Conservation (phyloP, 37 sponge, comb jelly and placozoan genomes). For the Bolinopsis microptera region DNA sequence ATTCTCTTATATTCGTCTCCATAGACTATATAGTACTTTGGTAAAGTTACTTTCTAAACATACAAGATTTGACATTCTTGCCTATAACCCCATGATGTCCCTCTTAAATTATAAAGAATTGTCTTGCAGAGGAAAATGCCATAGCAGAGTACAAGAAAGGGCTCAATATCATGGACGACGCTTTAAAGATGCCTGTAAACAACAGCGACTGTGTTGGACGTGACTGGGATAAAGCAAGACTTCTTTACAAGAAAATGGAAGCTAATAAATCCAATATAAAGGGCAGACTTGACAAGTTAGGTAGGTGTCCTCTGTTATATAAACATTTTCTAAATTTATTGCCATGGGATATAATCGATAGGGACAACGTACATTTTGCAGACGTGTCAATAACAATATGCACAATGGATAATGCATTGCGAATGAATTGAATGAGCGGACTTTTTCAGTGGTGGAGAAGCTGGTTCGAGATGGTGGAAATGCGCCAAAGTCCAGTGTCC, state of each 20-base stretch:
- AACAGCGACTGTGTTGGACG: conserved; percentile 30
- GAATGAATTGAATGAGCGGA: too few species aligned
- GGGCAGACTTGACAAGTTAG: conserved; percentile 17
- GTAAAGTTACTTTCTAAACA: too few species aligned
- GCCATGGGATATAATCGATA: too few species aligned
- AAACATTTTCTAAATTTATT: too few species aligned
- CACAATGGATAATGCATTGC: too few species aligned
- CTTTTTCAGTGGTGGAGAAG: neutral
- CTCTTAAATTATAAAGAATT: too few species aligned
- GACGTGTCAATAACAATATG: too few species aligned
- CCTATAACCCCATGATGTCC: too few species aligned
- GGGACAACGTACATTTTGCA: too few species aligned
- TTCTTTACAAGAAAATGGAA: conserved; percentile 35
- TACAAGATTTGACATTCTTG: too few species aligned
- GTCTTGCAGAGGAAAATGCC: conserved; percentile 6
- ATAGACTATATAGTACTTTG: too few species aligned
- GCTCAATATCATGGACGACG: conserved; percentile 20
- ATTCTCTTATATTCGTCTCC: neutral
- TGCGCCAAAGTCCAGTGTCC: neutral
- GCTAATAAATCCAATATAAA: conserved; percentile 19
- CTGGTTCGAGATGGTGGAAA: neutral
- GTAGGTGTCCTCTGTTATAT: neutral
- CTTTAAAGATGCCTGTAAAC: neutral
- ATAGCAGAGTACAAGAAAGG: conserved; percentile 54
- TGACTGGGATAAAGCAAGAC: conserved; percentile 43